Evolutionary conservation across 2,888 invertebrate species (phyloP).

Genomic region (Nephrotoma flavescens): DNA sequence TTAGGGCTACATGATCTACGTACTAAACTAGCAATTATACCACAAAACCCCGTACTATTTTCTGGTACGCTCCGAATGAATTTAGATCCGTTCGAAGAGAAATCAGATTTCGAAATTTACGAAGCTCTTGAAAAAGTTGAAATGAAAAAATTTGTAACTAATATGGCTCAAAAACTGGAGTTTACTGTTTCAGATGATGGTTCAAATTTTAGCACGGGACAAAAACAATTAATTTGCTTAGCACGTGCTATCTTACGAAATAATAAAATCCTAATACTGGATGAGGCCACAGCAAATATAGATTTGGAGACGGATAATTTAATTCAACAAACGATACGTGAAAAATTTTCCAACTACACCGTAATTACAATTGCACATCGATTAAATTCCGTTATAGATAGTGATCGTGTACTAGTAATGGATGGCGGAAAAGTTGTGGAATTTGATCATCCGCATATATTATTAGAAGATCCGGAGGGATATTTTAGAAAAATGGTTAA

Average conservation of each 20-base stretch:
- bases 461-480: constrained; percentile 40
- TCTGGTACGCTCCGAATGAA: constrained; percentile 59
- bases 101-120: constrained; percentile 54
- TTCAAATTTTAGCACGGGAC: constrained; percentile 72
- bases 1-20: constrained; percentile 58
- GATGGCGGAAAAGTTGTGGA: not conserved
- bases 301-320: constrained; percentile 32
- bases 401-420: not conserved
- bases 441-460: constrained; percentile 41
- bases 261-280: constrained; percentile 67
- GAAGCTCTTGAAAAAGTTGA: constrained; percentile 56
- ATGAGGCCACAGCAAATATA: constrained; percentile 86
- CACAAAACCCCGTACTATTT: constrained; percentile 71
- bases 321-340: not conserved
- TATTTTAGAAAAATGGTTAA: constrained; percentile 50
- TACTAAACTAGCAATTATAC: constrained; percentile 66
- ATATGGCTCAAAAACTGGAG: constrained; percentile 40
- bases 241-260: constrained; percentile 70
- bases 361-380: not conserved
- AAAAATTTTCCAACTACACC: not conserved
- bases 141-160: constrained; percentile 48
- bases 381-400: not conserved
- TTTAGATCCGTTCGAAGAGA: constrained; percentile 60
- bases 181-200: constrained; percentile 58
- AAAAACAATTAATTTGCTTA: constrained; percentile 74